A percentile compares a stretch with the other conserved stretches of the same genome.
phyloP scores from a whole-genome alignment of 2,797 vertebrate species.

The Gobio occitaniae region DNA sequence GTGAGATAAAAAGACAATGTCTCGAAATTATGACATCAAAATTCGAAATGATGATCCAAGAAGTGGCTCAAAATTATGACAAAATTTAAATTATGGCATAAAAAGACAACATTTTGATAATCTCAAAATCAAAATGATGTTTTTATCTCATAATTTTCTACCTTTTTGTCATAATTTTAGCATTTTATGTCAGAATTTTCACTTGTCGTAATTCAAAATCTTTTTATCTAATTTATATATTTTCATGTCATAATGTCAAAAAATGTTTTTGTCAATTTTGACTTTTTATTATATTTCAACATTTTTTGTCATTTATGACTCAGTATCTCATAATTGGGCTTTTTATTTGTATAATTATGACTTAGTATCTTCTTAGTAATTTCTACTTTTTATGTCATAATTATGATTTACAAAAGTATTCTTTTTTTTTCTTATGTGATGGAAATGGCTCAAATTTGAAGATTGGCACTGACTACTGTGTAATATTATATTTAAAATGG shows the following conservation, averaged over 20 bases:
- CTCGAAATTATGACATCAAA: background rate
- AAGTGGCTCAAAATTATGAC: no score
- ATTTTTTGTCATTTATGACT: background rate
- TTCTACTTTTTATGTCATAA: background rate
- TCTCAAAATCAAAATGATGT: background rate
- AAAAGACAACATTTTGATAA: background rate
- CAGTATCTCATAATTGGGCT: background rate
- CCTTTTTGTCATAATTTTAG: background rate
- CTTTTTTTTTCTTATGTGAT: background rate
- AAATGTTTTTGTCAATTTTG: background rate
- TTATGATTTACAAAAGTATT: background rate
- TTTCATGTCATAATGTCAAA: background rate
- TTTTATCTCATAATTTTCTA: background rate
- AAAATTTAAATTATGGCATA: background rate
- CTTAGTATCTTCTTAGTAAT: background rate
- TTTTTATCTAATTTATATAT: background rate
- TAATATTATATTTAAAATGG: constrained; percentile 13
- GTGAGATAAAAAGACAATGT: background rate
- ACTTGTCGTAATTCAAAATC: background rate
- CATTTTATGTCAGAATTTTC: background rate
- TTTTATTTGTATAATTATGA: background rate
- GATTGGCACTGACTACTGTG: background rate
- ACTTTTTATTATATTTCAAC: background rate
- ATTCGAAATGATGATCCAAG: background rate
- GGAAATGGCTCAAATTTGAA: background rate